Evolutionary conservation across 2,888 invertebrate genomes (phyloP).

Genomic region (Trachelus tabidus): DNA sequence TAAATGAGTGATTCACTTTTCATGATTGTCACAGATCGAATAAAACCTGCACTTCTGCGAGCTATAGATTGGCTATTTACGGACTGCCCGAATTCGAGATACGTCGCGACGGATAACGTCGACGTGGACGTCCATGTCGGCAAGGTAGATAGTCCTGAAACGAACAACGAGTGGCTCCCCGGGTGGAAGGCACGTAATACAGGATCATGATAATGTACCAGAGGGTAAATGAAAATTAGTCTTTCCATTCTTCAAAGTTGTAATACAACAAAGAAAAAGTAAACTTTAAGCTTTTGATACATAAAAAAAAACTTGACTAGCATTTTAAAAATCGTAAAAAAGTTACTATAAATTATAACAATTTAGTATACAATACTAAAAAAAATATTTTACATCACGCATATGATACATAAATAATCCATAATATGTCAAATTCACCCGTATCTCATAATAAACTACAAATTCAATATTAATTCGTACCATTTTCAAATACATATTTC

Average conservation of each 20-base stretch:
- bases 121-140: slow-evolving; percentile 26
- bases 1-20: background rate
- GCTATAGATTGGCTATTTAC: slow-evolving; percentile 48
- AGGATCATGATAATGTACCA: background rate
- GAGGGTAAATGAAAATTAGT: background rate
- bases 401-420: background rate
- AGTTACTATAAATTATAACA: no score
- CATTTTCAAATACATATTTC: background rate
- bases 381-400: background rate
- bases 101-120: slow-evolving; percentile 17
- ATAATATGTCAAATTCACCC: background rate
- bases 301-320: no score
- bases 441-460: background rate
- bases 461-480: background rate
- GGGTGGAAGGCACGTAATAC: slow-evolving; percentile 8
- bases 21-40: slow-evolving; percentile 33
- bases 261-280: no score
- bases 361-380: no score
- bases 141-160: slow-evolving; percentile 33
- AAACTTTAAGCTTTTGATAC: no score
- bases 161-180: slow-evolving; percentile 32
- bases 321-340: no score
- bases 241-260: background rate
- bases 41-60: slow-evolving; percentile 39
- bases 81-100: slow-evolving; percentile 36